Base-by-base conservation (phyloP, 2,797 vertebrate genomes). In the Trachurus trachurus region DNA sequence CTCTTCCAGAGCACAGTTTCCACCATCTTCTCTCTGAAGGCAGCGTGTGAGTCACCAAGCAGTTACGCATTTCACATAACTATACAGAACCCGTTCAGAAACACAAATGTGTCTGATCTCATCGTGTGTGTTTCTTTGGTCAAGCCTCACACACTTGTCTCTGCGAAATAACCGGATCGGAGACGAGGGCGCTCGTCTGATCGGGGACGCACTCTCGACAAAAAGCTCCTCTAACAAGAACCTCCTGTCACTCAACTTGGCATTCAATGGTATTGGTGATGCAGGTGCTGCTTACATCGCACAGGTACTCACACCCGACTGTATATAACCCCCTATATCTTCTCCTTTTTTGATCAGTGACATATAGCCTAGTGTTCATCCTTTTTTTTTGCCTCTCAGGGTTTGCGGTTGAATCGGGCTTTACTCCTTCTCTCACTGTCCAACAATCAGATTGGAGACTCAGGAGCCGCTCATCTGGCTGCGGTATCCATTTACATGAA, bases 181-280 rank as follows among this genome's bases (percentile, higher is more conserved):
- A 5, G 95, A 96, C 6, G 78, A 88, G 1, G 96, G 91, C 0
- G 96, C 96, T 1, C 66, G 52, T 61, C 92, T 96, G 50, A 94
- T 99, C 5, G 96, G 96, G 21, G 93, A 81, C 9, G 94, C 95
- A 1, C 93, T 98, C 47, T 96, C 95, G 21, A 95, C 92, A 0
- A 22, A 80, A 65, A 82, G 52, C 54, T 87, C 84, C 62, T 68
- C 94, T 86, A 96, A 96, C 91, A 95, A 84, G 64, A 95, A 81
- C 64, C 93, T 98, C 0, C n/a, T 91, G 42, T 94, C 93, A 0
- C 96, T 99, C 80, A 96, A 95, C 80, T 91, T 99, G 84, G 92
- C 94, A 16, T 98, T 96, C 91, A 99, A 99, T 81, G 89, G 62
- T 76, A 95, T 99, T n/a, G 93, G 96, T 0, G 96, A 98, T 70